Evolutionary conservation across 2,113 vertebrate genomes (phyloP).

Genomic region (Silurus glanis): DNA sequence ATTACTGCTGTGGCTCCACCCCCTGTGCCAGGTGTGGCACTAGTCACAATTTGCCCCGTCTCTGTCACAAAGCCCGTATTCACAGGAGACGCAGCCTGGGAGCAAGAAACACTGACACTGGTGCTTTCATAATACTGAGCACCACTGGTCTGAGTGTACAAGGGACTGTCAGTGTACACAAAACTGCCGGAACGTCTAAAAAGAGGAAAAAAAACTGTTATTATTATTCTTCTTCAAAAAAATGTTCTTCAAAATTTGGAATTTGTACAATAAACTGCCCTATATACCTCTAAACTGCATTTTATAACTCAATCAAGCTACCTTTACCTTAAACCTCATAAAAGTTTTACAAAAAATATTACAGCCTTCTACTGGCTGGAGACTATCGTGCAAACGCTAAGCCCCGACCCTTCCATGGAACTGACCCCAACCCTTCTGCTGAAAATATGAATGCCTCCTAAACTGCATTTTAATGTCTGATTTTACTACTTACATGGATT

Average conservation of each 20-base stretch:
- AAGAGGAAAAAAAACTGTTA: neutral
- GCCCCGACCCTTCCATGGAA: neutral
- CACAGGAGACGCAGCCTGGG: constrained; percentile 80
- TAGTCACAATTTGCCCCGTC: constrained; percentile 69
- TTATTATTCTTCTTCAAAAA: neutral
- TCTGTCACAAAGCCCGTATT: constrained; percentile 75
- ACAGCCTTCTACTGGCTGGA: neutral
- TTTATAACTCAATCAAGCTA: neutral
- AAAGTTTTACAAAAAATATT: neutral
- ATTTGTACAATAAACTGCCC: neutral
- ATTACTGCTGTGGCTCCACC: constrained; percentile 58
- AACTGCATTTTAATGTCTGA: neutral
- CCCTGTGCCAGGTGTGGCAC: constrained; percentile 57
- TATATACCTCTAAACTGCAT: neutral
- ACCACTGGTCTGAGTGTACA: constrained; percentile 81
- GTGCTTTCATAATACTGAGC: constrained; percentile 83
- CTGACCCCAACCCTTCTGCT: neutral
- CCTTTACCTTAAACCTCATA: neutral
- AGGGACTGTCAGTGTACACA: constrained; percentile 81
- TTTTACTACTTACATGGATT: neutral
- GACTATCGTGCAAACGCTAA: neutral
- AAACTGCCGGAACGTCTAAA: constrained; percentile 83
- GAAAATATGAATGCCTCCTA: neutral
- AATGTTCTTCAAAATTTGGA: neutral
- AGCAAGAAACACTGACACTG: constrained; percentile 70